Conservation (phyloP, 2,797 vertebrate genomes). For the Notolabrus celidotus region DNA sequence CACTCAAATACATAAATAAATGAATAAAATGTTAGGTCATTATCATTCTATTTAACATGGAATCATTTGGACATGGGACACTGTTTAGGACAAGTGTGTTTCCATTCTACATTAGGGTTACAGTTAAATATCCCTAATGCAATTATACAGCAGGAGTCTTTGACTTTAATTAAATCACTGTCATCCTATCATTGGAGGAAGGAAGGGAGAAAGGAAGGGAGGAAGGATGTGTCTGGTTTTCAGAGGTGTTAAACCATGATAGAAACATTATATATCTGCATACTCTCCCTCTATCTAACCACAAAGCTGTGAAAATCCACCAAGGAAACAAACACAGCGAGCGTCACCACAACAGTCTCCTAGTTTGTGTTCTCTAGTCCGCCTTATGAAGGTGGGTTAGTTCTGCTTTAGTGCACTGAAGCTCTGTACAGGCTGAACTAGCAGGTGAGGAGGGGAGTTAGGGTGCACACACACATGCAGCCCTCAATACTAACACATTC, state of each 20-base stretch:
- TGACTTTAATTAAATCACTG: slow-evolving; percentile 5
- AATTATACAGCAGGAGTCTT: slow-evolving; percentile 6
- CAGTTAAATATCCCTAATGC: neutral
- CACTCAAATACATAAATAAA: too few relatives aligned
- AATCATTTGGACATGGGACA: too few relatives aligned
- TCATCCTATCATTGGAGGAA: neutral
- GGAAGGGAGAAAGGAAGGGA: neutral
- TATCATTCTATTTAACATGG: too few relatives aligned
- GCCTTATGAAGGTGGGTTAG: too few relatives aligned
- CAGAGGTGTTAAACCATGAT: neutral
- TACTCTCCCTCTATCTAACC: neutral
- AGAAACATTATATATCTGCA: neutral
- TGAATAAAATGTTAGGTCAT: too few relatives aligned
- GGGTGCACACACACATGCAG: too few relatives aligned
- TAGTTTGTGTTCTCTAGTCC: too few relatives aligned
- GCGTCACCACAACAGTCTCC: neutral
- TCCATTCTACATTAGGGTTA: slow-evolving; percentile 12
- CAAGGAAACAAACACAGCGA: neutral
- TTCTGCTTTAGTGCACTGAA: too few relatives aligned
- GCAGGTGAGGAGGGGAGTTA: too few relatives aligned
- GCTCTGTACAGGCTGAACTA: too few relatives aligned
- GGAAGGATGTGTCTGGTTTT: neutral
- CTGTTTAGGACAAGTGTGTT: too few relatives aligned
- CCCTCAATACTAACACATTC: neutral
- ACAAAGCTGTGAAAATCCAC: neutral